Base-by-base conservation (phyloP, 2,888 invertebrate species). In the Drosophila neutralis region DNA sequence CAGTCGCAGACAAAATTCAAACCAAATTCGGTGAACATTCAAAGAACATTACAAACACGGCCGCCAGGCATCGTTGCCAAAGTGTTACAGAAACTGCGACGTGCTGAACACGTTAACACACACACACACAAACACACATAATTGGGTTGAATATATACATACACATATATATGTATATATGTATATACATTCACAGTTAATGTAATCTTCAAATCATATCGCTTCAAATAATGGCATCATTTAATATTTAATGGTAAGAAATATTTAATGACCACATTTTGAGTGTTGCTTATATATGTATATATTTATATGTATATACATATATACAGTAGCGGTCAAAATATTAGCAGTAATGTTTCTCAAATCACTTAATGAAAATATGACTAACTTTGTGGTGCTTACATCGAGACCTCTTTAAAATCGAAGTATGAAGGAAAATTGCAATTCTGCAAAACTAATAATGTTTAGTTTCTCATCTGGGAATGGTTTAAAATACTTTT, bases 21-120 rank as follows among this genome's bases (percentile, higher is more conserved):
- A 40, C 36, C 49, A 49, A 63, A 61, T 61, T 64, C 63, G 29
- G 52, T 13, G 60, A 61, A 74, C 53, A 66, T 54, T 49, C 54
- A 42, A 45, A 45, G 61, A 52, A 64, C 48, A 61, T 57, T 53
- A 21, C 33, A 57, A 52, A 57, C 13, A 49, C 27, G 36, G 71
- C 78, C 40, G 65, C 31, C 78, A 40, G 80, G 76, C 78, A 67
- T 53, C 42, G 31, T 42, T 58, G 58, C 33, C 67, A 62, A 66
- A 76, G 62, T 80, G 71, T 76, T 57, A 71, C 65, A 63, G 36
- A 60, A 62, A 54, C 68, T 64, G 69, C 67, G 57, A 67, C 58
- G 57, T 69, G 65, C 33, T 36, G 27, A 35, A 74, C 56, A 74
- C 54, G 36, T 59, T 33, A 42, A 13, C 52, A 29, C 36, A 29